Evolutionary conservation across 2,797 vertebrate species (phyloP).

Genomic region (Sorex maritimensis): DNA sequence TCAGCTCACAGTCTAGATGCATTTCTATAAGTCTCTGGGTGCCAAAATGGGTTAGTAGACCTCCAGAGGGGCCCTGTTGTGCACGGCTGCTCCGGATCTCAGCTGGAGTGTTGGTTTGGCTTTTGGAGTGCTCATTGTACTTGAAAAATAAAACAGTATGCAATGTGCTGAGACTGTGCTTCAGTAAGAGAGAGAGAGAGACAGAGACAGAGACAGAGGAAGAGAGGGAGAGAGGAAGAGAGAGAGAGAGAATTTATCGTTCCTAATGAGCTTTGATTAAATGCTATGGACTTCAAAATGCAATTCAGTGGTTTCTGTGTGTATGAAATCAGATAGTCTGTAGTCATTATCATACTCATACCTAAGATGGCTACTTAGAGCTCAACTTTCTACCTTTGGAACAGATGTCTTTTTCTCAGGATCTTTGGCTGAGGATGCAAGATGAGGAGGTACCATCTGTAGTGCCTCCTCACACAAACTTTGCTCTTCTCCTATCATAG

Average conservation of each 20-base stretch:
- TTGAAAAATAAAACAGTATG: not conserved
- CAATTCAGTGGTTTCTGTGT: no score
- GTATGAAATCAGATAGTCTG: not conserved
- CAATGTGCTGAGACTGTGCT: not conserved
- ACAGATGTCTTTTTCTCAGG: conserved; percentile 1
- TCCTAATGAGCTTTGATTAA: conserved; percentile 3
- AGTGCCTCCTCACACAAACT: not conserved
- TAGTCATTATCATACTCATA: not conserved
- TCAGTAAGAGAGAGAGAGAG: no score
- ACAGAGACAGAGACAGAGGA: no score
- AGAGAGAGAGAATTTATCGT: not conserved
- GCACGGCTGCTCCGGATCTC: no score
- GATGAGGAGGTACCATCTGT: not conserved
- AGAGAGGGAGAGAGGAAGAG: not conserved
- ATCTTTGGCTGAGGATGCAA: not conserved
- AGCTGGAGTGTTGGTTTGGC: conserved; percentile 1
- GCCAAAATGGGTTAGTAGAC: no score
- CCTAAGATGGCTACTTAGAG: fast-evolving
- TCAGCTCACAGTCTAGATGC: no score
- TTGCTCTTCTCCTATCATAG: not conserved
- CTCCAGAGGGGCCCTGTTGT: no score
- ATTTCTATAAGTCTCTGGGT: no score
- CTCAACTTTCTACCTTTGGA: not conserved
- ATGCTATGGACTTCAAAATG: conserved; percentile 15
- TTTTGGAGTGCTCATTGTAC: conserved; percentile 27